These are phyloP conservation scores for Charaxes varanes DNA, from an alignment of 1,140 invertebrate genomes.

Conservation along the genomic window DNA sequence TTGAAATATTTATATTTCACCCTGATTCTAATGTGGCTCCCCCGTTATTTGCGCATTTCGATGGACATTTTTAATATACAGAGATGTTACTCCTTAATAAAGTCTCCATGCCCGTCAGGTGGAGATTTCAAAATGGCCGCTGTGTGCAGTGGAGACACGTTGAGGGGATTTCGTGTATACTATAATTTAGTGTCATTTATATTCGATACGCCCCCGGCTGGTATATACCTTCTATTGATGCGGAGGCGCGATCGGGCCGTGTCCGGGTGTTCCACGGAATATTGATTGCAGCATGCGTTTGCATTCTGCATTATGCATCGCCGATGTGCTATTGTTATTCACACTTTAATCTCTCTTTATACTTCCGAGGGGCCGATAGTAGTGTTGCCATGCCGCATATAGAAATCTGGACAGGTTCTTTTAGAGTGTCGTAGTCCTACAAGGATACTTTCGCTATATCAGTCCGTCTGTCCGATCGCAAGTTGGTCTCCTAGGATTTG, in stretches of 20 bases:
- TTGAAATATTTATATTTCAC: too few relatives aligned
- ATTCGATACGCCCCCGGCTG: constrained; percentile 55
- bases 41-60: too few relatives aligned
- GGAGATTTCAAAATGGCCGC: too few relatives aligned
- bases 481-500: too few relatives aligned
- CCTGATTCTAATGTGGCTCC: too few relatives aligned
- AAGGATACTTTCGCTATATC: too few relatives aligned
- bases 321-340: constrained; percentile 32
- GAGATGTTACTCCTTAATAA: too few relatives aligned
- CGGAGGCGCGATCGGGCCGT: constrained; percentile 37
- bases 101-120: too few relatives aligned
- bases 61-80: too few relatives aligned
- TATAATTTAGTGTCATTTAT: constrained; percentile 68
- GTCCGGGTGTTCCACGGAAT: constrained; percentile 50
- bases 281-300: constrained; percentile 46
- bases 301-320: constrained; percentile 42
- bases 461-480: too few relatives aligned
- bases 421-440: too few relatives aligned
- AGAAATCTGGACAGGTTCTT: too few relatives aligned
- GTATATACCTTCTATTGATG: constrained; percentile 55
- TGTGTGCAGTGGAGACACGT: constrained; percentile 35
- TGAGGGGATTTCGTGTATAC: constrained; percentile 53
- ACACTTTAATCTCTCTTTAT: constrained; percentile 27
- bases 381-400: not conserved
- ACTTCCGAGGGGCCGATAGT: constrained; percentile 16